Base-by-base conservation (phyloP, 2,113 vertebrate genomes). In the Trichomycterus rosablanca region DNA sequence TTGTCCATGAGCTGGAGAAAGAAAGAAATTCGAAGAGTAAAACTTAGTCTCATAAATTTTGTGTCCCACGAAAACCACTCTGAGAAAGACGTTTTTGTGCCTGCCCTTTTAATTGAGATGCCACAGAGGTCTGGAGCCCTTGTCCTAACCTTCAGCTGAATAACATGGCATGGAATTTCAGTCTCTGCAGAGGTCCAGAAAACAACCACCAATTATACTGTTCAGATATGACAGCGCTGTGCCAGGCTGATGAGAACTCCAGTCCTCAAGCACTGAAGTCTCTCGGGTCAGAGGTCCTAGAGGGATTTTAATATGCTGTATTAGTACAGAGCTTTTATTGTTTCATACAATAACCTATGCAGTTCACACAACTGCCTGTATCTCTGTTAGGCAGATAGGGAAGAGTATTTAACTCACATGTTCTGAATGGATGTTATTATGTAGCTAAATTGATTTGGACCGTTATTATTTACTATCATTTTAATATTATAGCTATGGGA, bases 201-300 rank as follows among this genome's bases (percentile, higher is more conserved):
- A 61, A 54, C 55, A 70, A 59, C 61, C 50, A 49, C 19, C 63
- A 61, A 60, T 66, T 71, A 56, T 71, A 46, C 44, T 23, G 15
- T 16, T 56, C 52, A 40, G 43, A 24, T 30, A 10, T 12, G 16
- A 50, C 7, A 40, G 5, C 18, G 32, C 5, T 42, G 19, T 18
- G 5, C 5, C 9, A 7, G 49, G 4, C 56, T 19, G 42, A 46
- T 40, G 58, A 32, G 56, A 22, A 52, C 8, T 3, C 15, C 35
- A n/a, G n/a, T 10, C 11, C 19, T 48, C 10, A 64, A 24, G 11
- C 11, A 15, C 50, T 37, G 15, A 48, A 48, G 51, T 40, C 15
- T 63, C n/a, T 40, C 14, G 8, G 43, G 49, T 43, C 49, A 59
- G 22, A 61, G 23, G 44, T 49, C 42, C 19, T 44, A 12, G 43